These are phyloP conservation scores for Parochlus steinenii DNA, from an alignment of 2,888 invertebrate genomes.

Conservation along the genomic window DNA sequence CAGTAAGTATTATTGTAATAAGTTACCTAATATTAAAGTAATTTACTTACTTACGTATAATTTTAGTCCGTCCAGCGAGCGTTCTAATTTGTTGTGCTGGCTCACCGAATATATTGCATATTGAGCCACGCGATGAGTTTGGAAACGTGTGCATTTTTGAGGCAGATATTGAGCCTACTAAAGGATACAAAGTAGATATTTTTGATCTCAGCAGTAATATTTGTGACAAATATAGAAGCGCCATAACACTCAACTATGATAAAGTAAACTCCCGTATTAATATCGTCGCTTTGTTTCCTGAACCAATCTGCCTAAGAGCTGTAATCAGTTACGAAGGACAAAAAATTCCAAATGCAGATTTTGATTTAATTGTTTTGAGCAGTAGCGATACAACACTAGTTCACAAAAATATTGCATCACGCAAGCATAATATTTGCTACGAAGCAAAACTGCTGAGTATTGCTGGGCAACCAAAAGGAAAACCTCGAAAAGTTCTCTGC, in stretches of 20 bases:
- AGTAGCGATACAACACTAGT: slow-evolving; percentile 74
- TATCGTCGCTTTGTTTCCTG: slow-evolving; percentile 58
- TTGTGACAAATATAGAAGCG: slow-evolving; percentile 36
- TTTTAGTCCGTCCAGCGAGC: slow-evolving; percentile 55
- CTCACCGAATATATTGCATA: slow-evolving; percentile 55
- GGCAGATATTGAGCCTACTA: slow-evolving; percentile 40
- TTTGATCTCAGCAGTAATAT: slow-evolving; percentile 40
- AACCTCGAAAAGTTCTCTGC: slow-evolving; percentile 75
- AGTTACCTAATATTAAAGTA: too few species aligned
- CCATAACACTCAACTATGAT: slow-evolving; percentile 55
- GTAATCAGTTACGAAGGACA: slow-evolving; percentile 57
- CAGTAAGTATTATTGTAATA: too few species aligned
- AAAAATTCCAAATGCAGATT: slow-evolving; percentile 73
- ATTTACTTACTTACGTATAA: too few species aligned
- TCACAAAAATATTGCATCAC: slow-evolving; percentile 69
- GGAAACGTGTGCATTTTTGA: slow-evolving; percentile 64
- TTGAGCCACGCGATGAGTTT: slow-evolving; percentile 84
- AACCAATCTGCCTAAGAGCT: slow-evolving; percentile 69
- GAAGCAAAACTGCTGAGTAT: slow-evolving; percentile 60
- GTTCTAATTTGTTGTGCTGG: slow-evolving; percentile 71
- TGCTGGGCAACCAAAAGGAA: slow-evolving; percentile 33
- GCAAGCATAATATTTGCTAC: slow-evolving; percentile 73
- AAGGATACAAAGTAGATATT: slow-evolving; percentile 46
- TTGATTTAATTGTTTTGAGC: slow-evolving; percentile 79
- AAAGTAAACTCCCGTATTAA: slow-evolving; percentile 59